Base-by-base conservation (phyloP, 2,888 invertebrate species). In the Eristalinus aeneus region DNA sequence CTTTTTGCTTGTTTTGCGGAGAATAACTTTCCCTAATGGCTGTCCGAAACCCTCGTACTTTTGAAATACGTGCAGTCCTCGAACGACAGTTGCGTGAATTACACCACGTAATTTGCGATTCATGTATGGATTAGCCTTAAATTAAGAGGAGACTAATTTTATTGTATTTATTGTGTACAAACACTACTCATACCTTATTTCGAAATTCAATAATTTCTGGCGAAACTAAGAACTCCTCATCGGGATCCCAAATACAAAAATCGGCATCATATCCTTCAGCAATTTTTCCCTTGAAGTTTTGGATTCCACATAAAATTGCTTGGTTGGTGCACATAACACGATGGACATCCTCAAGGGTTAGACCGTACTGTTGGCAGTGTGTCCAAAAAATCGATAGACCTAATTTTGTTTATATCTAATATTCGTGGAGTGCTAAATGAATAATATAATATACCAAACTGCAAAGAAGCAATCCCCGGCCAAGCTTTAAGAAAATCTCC, bases 381-480 rank as follows among this genome's bases (percentile, higher is more conserved):
- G 95, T 96, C 96, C 96, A 96, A 81, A 96, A 94, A 67, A 96
- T 89, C 0, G 96, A 94, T 36, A 96, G 90, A 54, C 95, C 95
- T 95, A 84, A 27, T 89, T 89, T 31, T 8, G 53, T 12, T 16
- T 16, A 58, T 22, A 39, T 22, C 22, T 11, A 46, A 46, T 16
- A 8, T 16, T 16, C 46, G 16, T 16, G 16, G 16, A 16, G 16
- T 1, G 8, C 16, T 16, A 6, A 8, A 1, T 12, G 8, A 27
- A 64, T 22, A n/a, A 23, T 11, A 20, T 60, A 39, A 16, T n/a
- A 16, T 91, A 94, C 95, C 95, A 90, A 96, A 95, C 90, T 96
- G 96, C 27, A 96, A 92, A 0, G 96, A 95, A 0, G 96, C 95
- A 81, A 96, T 95, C 63, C 96, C 96, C 34, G 96, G 96, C 95